Conservation (phyloP, 2,113 vertebrate species). For the Ceyx melanurus region DNA sequence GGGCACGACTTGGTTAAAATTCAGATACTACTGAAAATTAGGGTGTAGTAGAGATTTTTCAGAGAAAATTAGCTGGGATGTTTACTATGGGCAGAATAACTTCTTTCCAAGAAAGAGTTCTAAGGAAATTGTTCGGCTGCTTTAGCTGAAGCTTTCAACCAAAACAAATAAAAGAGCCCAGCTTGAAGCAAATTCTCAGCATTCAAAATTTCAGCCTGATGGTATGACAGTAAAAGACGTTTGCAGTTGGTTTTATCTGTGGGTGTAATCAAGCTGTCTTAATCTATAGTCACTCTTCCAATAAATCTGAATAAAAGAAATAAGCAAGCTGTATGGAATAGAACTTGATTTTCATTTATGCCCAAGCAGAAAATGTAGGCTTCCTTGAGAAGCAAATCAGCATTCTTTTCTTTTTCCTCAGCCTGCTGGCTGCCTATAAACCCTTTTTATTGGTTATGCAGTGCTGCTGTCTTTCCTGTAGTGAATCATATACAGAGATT, state of each 20-base stretch:
- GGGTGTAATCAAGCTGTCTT: slow-evolving; percentile 12
- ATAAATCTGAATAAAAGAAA: slow-evolving; percentile 5
- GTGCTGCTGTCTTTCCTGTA: not conserved
- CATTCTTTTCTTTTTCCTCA: not conserved
- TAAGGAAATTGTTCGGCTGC: slow-evolving; percentile 13
- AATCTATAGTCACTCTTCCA: not conserved
- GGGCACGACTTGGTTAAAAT: not conserved
- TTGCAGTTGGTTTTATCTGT: slow-evolving; percentile 12
- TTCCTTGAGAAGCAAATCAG: not conserved
- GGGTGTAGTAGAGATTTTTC: not conserved
- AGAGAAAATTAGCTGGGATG: not conserved
- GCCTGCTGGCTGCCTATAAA: not conserved
- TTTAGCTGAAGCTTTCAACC: slow-evolving; percentile 29
- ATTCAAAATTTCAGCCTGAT: not conserved
- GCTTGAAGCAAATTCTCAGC: not conserved
- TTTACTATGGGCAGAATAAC: not conserved
- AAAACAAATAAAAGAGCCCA: slow-evolving; percentile 22
- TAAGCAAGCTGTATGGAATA: not conserved
- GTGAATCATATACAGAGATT: not conserved
- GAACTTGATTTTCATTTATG: not conserved
- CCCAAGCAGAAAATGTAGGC: not conserved
- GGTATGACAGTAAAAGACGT: not conserved
- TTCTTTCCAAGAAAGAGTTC: not conserved
- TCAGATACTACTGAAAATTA: not conserved
- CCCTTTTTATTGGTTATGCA: not conserved